Evolutionary conservation across 1,140 invertebrate genomes (phyloP).

Genomic region (Drosophila pseudoobscura): DNA sequence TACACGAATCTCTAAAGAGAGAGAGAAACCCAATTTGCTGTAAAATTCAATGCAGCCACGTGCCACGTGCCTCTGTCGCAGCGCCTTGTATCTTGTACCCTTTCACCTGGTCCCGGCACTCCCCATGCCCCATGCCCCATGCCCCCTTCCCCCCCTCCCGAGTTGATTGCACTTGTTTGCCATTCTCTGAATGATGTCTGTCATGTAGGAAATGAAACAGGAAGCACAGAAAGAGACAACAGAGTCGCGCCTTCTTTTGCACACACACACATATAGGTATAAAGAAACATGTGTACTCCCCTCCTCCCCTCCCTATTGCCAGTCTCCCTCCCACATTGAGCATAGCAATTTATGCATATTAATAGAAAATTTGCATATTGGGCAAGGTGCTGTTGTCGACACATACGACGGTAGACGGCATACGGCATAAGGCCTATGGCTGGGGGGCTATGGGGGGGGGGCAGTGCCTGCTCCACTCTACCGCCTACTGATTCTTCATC

Average conservation of each 20-base stretch:
- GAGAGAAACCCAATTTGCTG: constrained; percentile 26
- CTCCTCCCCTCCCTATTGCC: neutral
- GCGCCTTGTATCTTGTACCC: neutral
- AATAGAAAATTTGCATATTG: constrained; percentile 76
- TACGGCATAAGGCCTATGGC: constrained; percentile 6
- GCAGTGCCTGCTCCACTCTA: constrained; percentile 20
- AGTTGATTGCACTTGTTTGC: constrained; percentile 74
- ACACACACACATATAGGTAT: too few species aligned
- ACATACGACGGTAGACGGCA: too few species aligned
- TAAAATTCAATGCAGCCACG: constrained; percentile 42
- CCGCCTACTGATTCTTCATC: constrained; percentile 21
- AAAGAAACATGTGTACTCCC: too few species aligned
- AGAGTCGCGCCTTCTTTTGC: constrained; percentile 53
- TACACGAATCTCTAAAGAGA: neutral
- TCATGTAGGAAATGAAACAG: constrained; percentile 73
- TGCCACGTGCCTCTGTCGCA: constrained; percentile 8
- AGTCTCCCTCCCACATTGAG: constrained; percentile 23
- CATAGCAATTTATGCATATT: constrained; percentile 72
- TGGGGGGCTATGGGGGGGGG: neutral
- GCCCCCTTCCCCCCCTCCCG: constrained; percentile 5
- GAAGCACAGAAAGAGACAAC: constrained; percentile 54
- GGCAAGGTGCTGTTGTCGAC: constrained; percentile 55
- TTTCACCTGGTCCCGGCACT: constrained; percentile 3
- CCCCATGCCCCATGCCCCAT: neutral
- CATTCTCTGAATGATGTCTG: constrained; percentile 50